Evolutionary conservation across 2,888 invertebrate genomes (phyloP).

Genomic region (Chrysopilus asiliformis): DNA sequence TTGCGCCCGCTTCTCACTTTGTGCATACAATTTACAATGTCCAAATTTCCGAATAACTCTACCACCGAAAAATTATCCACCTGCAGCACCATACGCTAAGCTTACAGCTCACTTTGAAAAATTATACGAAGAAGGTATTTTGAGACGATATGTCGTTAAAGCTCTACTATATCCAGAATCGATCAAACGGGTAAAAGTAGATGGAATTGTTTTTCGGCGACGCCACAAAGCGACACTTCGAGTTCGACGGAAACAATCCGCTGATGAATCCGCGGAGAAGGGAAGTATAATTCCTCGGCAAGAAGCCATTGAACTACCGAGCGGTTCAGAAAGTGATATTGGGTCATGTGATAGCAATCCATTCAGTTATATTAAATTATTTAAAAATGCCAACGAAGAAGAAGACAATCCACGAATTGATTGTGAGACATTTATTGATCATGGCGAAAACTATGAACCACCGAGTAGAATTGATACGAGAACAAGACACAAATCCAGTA

Average conservation of each 20-base stretch:
- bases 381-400: conserved; percentile 10
- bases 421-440: conserved; percentile 40
- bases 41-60: conserved; percentile 43
- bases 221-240: conserved; percentile 33
- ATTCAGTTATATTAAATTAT: conserved; percentile 47
- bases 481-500: conserved; percentile 24
- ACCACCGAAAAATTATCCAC: conserved; percentile 61
- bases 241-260: conserved; percentile 32
- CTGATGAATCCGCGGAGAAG: conserved; percentile 7
- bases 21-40: conserved; percentile 31
- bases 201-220: conserved; percentile 39
- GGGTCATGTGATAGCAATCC: conserved; percentile 44
- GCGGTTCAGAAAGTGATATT: conserved; percentile 37
- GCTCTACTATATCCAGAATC: conserved; percentile 55
- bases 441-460: conserved; percentile 24
- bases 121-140: conserved; percentile 56
- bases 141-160: conserved; percentile 58
- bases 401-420: conserved; percentile 14
- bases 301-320: conserved; percentile 40
- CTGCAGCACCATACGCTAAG: conserved; percentile 63
- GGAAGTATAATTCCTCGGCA: conserved; percentile 37
- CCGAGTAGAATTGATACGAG: no score
- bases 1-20: conserved; percentile 40
- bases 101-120: conserved; percentile 63
- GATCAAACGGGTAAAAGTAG: conserved; percentile 40